Evolutionary conservation across 2,113 vertebrate genomes (phyloP), one percentile per base, ranked within the genome.

Genomic region (Vidua macroura): DNA sequence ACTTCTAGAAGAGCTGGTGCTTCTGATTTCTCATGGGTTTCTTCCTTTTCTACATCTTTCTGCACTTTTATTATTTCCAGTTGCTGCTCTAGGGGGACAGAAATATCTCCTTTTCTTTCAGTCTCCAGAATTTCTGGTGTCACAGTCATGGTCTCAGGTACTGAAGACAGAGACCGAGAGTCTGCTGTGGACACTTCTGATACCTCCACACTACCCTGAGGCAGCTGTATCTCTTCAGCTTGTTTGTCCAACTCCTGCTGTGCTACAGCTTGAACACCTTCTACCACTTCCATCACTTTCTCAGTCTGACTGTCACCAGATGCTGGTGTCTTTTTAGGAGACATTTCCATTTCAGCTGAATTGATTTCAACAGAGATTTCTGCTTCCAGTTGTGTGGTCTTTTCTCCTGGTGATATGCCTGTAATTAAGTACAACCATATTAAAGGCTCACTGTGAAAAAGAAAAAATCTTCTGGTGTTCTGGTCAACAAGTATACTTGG

Each of bases 191-290:
- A 90, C 18, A 90, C 93, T 82, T 96, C 96, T 63, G 97, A 95
- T 35, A 96, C 80, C 87, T 98, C 96, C 80, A 96, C 92, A 19
- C 90, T 64, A 76, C 96, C 92, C 73, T 86, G 86, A 23, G 87
- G 96, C 80, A 90, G 84, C 73, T 96, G 95, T 56, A 92, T 92
- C 77, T 97, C 97, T 90, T 97, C 97, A 97, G 97, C 97, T 93
- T 97, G 98, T 96, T 95, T 98, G 92, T 96, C 96, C 90, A 93
- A 70, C 59, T 96, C 93, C 96, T 97, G 93, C 27, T 92, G 96
- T 8, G 59, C 15, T 33, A 64, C 86, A 70, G 94, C 74, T 35
- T 90, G 52, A 28, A 53, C 67, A 18, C 68, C 93, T 94, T 98
- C 98, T 80, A 96, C 91, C 96, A 96, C 97, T 68, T 98, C 97